Evolutionary conservation across 2,888 invertebrate species (phyloP).

Genomic region (Ernsta delagoae): DNA sequence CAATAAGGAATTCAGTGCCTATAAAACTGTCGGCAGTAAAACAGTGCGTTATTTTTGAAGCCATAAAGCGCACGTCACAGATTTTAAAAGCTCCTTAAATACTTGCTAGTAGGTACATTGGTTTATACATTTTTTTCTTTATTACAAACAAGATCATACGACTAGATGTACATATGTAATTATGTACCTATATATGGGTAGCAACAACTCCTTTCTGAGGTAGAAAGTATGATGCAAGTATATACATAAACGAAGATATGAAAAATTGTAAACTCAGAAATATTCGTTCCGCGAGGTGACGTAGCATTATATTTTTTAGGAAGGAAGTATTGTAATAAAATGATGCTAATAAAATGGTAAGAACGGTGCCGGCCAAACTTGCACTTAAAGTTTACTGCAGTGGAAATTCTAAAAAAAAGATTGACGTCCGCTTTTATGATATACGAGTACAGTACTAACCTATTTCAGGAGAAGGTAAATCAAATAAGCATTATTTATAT

Average conservation of each 20-base stretch:
- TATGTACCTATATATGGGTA: no score
- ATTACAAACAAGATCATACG: constrained; percentile 19
- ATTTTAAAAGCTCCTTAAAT: constrained; percentile 51
- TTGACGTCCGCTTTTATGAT: constrained; percentile 8
- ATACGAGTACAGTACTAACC: not conserved
- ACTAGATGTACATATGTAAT: no score
- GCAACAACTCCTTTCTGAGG: no score
- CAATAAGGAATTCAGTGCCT: constrained; percentile 45
- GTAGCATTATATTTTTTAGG: constrained; percentile 31
- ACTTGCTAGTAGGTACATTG: constrained; percentile 42
- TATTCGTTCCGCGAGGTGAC: constrained; percentile 15
- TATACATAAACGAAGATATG: not conserved
- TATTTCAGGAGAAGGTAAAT: not conserved
- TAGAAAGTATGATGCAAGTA: no score
- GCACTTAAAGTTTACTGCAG: constrained; percentile 30
- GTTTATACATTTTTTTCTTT: constrained; percentile 45
- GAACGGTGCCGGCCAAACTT: constrained; percentile 20
- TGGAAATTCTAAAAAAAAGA: constrained; percentile 20
- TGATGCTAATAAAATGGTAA: constrained; percentile 28
- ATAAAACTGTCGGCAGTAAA: constrained; percentile 51
- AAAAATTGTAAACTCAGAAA: constrained; percentile 11
- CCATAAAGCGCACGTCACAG: constrained; percentile 51
- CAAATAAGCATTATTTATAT: no score
- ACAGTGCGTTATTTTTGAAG: constrained; percentile 55
- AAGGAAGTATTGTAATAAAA: constrained; percentile 30